Conservation (phyloP, 2,113 vertebrate genomes). For the Brachyistius frenatus region DNA sequence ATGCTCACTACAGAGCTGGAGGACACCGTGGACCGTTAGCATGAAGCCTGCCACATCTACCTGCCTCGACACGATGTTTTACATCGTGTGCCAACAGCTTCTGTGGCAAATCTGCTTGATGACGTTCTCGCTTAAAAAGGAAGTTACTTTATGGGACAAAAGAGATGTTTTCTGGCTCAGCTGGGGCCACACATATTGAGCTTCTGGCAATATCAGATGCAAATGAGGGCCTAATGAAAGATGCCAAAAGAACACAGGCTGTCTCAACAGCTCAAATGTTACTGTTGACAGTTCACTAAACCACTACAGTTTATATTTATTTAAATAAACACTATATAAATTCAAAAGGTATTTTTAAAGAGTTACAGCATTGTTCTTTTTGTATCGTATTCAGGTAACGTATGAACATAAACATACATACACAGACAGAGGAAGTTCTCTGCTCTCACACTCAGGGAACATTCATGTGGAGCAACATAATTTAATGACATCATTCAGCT, state of each 20-base stretch:
- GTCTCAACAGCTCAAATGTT: slow-evolving; percentile 9
- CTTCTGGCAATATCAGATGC: slow-evolving; percentile 23
- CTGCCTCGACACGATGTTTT: slow-evolving; percentile 27
- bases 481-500: slow-evolving; percentile 57
- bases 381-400: background rate
- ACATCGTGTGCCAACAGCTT: slow-evolving; percentile 26
- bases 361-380: background rate
- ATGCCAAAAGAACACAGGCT: background rate
- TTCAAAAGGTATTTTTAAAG: background rate
- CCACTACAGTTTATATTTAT: background rate
- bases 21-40: background rate
- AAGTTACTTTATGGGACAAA: slow-evolving; percentile 39
- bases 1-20: background rate
- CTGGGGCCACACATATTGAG: slow-evolving; percentile 9
- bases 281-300: slow-evolving; percentile 2
- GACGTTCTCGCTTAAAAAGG: slow-evolving; percentile 15
- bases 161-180: slow-evolving; percentile 55
- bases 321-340: background rate
- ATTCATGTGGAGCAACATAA: slow-evolving; percentile 26
- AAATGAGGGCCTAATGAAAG: slow-evolving; percentile 27
- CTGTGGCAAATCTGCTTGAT: slow-evolving; percentile 43
- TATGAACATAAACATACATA: background rate
- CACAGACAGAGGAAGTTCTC: background rate
- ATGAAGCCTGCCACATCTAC: background rate
- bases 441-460: slow-evolving; percentile 8